Conservation (phyloP, 2,113 vertebrate species). For the Menura novaehollandiae region DNA sequence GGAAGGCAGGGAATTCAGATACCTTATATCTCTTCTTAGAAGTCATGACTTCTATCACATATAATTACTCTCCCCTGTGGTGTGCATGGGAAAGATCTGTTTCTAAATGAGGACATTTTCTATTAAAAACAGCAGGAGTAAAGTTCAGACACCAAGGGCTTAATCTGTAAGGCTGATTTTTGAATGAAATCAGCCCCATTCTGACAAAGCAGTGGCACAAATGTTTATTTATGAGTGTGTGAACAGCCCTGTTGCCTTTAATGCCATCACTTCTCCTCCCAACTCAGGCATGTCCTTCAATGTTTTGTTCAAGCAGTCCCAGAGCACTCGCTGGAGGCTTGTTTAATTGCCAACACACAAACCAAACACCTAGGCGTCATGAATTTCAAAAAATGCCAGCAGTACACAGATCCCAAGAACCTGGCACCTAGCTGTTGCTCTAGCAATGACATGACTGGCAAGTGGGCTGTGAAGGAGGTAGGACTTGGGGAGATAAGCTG, state of each 20-base stretch:
- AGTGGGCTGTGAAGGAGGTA: background rate
- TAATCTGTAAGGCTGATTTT: slow-evolving; percentile 1
- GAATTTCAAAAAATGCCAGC: background rate
- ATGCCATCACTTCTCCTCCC: background rate
- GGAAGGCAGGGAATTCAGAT: background rate
- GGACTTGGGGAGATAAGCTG: background rate
- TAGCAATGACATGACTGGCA: background rate
- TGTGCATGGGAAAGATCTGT: background rate
- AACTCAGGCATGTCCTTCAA: background rate
- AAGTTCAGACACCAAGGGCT: background rate
- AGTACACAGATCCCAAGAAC: background rate
- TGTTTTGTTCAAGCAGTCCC: background rate
- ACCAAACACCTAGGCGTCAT: background rate
- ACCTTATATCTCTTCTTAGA: slow-evolving; percentile 1
- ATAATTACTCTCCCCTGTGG: slow-evolving; percentile 30
- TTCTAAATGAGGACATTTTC: slow-evolving; percentile 30
- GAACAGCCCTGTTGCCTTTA: background rate
- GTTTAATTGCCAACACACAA: background rate
- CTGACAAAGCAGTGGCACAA: background rate
- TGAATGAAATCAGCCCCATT: background rate
- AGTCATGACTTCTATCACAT: slow-evolving; percentile 30
- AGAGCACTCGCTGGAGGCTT: background rate
- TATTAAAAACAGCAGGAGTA: slow-evolving; percentile 35
- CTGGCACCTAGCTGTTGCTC: background rate
- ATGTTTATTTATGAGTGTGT: background rate